Base-by-base conservation (phyloP, 2,113 vertebrate genomes). In the Trichomycterus rosablanca region DNA sequence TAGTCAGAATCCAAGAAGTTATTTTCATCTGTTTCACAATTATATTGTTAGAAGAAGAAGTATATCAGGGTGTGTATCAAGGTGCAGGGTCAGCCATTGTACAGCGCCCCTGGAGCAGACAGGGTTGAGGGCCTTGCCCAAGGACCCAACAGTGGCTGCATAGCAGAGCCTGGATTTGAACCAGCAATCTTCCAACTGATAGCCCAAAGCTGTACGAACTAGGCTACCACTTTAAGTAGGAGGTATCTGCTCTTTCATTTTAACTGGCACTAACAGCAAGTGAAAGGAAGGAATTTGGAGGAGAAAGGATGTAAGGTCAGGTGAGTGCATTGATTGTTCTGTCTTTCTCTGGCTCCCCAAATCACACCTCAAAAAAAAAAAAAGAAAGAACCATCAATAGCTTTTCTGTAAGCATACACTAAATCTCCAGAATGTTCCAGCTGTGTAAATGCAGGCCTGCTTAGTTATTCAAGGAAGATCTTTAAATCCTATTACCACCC, bases 401-500 rank as follows among this genome's bases (percentile, higher is more conserved):
- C 3, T 30, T 30, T 30, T n/a, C n/a, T n/a, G n/a, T n/a, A n/a
- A n/a, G n/a, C n/a, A n/a, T n/a, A n/a, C n/a, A n/a, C n/a, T n/a
- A n/a, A n/a, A n/a, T n/a, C 77, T 66, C 68, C 74, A 74, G 77
- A 68, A 39, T 44, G 61, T 66, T 79, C 72, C 49, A 15, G 20
- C 11, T 39, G 5, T 14, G 42, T 30, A 43, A 45, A 35, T 45
- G 5, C 42, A 44, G 70, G 67, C 68, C 72, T 76, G 68, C 72
- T 78, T 65, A 66, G 70, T 5, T 32, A 54, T 66, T 56, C 53
- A 64, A 44, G 58, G 40, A 20, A 34, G 14, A 15, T 80, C 57
- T 67, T 66, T 10, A 85, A 85, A 85, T 83, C 83, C 81, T 78
- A 79, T 85, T 78, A 79, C 4, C 15, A 12, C 7, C 12, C 23